Percentiles rank a stretch among this genome's conserved stretches.
phyloP scores from a whole-genome alignment of 1,140 invertebrate species.

The Delia radicum region DNA sequence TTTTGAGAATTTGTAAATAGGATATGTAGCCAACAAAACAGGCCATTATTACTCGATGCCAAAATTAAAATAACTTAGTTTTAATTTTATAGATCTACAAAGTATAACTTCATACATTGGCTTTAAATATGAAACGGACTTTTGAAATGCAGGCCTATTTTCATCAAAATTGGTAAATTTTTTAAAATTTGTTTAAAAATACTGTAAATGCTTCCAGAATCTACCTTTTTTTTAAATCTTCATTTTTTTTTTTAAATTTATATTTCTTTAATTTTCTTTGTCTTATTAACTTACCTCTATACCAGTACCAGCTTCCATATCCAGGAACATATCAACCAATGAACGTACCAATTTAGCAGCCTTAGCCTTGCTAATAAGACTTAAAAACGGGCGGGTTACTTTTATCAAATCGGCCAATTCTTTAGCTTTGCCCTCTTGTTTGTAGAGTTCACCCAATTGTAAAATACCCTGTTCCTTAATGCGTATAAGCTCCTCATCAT shows the following conservation, averaged over 20 bases:
- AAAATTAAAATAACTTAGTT: too few relatives aligned
- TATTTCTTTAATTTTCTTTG: too few relatives aligned
- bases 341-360: conserved; percentile 96
- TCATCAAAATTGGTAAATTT: too few relatives aligned
- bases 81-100: too few relatives aligned
- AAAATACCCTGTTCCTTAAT: conserved; percentile 88
- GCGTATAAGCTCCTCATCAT: conserved; percentile 83
- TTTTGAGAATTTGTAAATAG: too few relatives aligned
- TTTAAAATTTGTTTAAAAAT: background rate
- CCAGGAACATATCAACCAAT: conserved; percentile 95
- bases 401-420: conserved; percentile 92
- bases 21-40: too few relatives aligned
- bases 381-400: conserved; percentile 90
- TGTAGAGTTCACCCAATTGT: conserved; percentile 84
- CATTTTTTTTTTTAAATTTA: background rate
- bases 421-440: conserved; percentile 89
- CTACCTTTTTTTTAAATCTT: too few relatives aligned
- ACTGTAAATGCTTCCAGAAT: background rate
- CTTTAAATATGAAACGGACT: too few relatives aligned
- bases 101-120: too few relatives aligned
- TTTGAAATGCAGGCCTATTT: too few relatives aligned
- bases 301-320: conserved; percentile 91
- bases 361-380: conserved; percentile 96
- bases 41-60: too few relatives aligned
- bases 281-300: conserved; percentile 69